Conservation (phyloP, 1,140 invertebrate species). For the Dinoponera quadriceps region DNA sequence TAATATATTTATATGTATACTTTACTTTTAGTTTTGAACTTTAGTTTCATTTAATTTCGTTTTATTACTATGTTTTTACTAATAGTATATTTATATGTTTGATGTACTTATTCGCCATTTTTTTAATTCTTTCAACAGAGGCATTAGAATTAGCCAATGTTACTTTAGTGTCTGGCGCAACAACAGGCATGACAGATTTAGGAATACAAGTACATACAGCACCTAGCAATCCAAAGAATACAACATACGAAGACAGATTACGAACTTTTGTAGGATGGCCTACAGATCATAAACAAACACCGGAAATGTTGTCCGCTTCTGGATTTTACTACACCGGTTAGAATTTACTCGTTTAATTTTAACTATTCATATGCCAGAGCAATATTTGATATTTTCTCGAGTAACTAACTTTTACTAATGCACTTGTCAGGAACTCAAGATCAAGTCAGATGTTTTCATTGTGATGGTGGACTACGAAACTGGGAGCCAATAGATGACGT, state of each 20-base stretch:
- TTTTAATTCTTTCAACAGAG: slow-evolving; percentile 66
- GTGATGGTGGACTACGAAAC: slow-evolving; percentile 93
- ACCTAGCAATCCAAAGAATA: slow-evolving; percentile 87
- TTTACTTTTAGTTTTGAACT: not conserved
- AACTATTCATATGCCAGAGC: not conserved
- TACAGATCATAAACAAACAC: slow-evolving; percentile 87
- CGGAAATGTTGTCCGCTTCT: slow-evolving; percentile 89
- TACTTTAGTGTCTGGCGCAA: slow-evolving; percentile 76
- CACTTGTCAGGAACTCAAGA: slow-evolving; percentile 86
- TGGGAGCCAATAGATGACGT: slow-evolving; percentile 95
- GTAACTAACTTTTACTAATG: not conserved
- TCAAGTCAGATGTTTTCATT: slow-evolving; percentile 96
- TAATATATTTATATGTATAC: not conserved
- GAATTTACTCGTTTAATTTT: slow-evolving; percentile 30
- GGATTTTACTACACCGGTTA: slow-evolving; percentile 92
- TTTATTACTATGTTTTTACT: not conserved
- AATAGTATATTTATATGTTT: not conserved
- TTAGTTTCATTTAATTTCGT: not conserved
- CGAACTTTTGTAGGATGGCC: slow-evolving; percentile 89
- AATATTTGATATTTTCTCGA: slow-evolving; percentile 3
- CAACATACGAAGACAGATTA: slow-evolving; percentile 88
- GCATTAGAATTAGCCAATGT: slow-evolving; percentile 77
- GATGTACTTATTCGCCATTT: not conserved
- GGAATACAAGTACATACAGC: slow-evolving; percentile 88
- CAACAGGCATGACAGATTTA: slow-evolving; percentile 85